phyloP scores from a whole-genome alignment of 2,888 invertebrate genomes.

The Xestia sexstrigata region DNA sequence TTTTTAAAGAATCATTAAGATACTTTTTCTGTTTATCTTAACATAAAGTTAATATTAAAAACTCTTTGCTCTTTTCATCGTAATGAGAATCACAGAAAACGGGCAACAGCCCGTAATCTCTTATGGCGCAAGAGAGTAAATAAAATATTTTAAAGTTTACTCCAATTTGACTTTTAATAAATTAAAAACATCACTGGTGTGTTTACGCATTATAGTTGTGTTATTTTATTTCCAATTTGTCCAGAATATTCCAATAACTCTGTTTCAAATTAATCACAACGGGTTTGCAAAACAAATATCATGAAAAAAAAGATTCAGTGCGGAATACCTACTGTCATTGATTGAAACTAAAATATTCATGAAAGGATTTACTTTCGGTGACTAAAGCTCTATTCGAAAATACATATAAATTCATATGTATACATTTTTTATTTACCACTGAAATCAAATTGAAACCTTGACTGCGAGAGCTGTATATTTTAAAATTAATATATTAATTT shows the following conservation, averaged over 20 bases:
- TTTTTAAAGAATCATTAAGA: neutral
- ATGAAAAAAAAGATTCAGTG: slow-evolving; percentile 14
- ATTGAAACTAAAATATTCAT: slow-evolving; percentile 61
- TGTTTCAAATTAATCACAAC: slow-evolving; percentile 29
- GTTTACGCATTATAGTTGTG: neutral
- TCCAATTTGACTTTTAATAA: neutral
- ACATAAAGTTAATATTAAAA: neutral
- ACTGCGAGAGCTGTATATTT: neutral
- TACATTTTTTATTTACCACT: slow-evolving; percentile 34
- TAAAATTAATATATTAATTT: neutral
- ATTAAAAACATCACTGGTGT: neutral
- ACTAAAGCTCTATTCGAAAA: slow-evolving; percentile 17
- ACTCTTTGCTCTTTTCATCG: neutral
- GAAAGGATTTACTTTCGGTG: slow-evolving; percentile 38
- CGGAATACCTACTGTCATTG: slow-evolving; percentile 22
- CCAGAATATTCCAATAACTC: neutral
- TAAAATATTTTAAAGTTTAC: neutral
- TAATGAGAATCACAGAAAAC: neutral
- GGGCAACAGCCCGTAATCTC: neutral
- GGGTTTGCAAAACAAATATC: slow-evolving; percentile 31
- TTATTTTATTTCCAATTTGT: slow-evolving; percentile 8
- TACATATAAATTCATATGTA: neutral
- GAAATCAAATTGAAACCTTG: slow-evolving; percentile 18
- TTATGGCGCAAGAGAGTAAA: neutral
- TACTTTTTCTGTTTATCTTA: neutral